Evolutionary conservation across 2,888 invertebrate genomes (phyloP).

Genomic region (Endomychus coccineus): DNA sequence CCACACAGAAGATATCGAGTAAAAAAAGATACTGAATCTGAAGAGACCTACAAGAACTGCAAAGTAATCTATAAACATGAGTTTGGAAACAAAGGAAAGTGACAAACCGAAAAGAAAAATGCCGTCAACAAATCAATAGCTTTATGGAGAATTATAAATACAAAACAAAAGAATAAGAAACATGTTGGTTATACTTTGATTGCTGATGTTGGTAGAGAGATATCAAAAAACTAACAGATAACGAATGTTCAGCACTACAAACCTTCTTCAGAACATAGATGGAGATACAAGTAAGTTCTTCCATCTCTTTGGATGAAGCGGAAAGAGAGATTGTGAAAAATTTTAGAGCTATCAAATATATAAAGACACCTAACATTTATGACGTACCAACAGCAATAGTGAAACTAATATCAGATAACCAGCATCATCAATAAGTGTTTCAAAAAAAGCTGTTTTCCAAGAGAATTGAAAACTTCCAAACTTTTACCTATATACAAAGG

Average conservation of each 20-base stretch:
- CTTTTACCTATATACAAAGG: conserved; percentile 12
- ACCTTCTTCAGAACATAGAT: neutral
- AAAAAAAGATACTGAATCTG: too few species aligned
- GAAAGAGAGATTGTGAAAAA: conserved; percentile 7
- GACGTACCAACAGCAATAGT: conserved; percentile 3
- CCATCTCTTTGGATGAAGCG: conserved; percentile 9
- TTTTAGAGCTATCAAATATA: conserved; percentile 7
- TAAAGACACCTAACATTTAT: conserved; percentile 5
- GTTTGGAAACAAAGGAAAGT: too few species aligned
- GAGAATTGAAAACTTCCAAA: conserved; percentile 8
- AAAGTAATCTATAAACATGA: too few species aligned
- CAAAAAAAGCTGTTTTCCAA: conserved; percentile 4
- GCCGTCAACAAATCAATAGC: too few species aligned
- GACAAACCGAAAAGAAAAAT: too few species aligned
- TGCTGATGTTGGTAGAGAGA: conserved; percentile 4
- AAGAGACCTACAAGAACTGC: too few species aligned
- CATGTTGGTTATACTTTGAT: too few species aligned
- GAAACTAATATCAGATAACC: conserved; percentile 4
- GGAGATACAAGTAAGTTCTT: neutral
- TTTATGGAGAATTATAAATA: too few species aligned
- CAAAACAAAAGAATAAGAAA: too few species aligned
- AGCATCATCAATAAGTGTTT: conserved; percentile 12
- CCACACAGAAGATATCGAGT: too few species aligned
- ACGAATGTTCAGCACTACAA: neutral
- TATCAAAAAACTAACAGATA: neutral